Percentiles rank a stretch among this genome's conserved stretches.
Conservation (phyloP, 2,113 vertebrate genomes). For the Halichoerus grypus region DNA sequence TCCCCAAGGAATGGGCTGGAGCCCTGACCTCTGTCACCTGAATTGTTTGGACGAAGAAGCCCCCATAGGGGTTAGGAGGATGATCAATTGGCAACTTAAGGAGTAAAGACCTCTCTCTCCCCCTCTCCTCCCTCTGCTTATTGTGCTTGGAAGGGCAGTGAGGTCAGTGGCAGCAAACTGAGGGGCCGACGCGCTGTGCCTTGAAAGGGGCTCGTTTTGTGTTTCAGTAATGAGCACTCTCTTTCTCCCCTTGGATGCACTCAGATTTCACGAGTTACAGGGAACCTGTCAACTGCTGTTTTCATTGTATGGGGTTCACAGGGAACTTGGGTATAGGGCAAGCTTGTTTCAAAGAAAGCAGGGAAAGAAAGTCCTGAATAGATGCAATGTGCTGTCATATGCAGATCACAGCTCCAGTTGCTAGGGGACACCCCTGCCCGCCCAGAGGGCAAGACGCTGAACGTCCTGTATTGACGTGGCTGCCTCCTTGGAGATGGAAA, state of each 20-base stretch:
- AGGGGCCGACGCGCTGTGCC: conserved; percentile 70
- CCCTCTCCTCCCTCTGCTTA: conserved; percentile 55
- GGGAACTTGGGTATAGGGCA: conserved; percentile 82
- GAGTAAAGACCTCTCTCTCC: conserved; percentile 70
- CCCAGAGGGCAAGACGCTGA: conserved; percentile 71
- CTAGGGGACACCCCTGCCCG: conserved; percentile 79
- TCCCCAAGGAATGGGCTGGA: conserved; percentile 63
- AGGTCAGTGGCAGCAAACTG: conserved; percentile 80
- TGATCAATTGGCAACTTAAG: conserved; percentile 81
- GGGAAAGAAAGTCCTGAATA: conserved; percentile 77
- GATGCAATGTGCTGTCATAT: conserved; percentile 78
- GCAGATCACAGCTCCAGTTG: conserved; percentile 82
- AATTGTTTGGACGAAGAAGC: conserved; percentile 80
- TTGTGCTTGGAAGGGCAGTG: conserved; percentile 75
- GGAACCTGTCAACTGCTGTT: conserved; percentile 85
- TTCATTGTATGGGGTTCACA: conserved; percentile 81
- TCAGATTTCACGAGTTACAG: conserved; percentile 83
- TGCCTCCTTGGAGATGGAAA: conserved; percentile 78
- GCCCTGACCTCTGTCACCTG: conserved; percentile 79
- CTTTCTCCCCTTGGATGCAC: conserved; percentile 81
- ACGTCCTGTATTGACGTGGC: conserved; percentile 61
- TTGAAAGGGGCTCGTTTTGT: conserved; percentile 79
- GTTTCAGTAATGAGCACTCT: conserved; percentile 81
- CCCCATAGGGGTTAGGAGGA: conserved; percentile 75
- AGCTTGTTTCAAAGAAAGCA: conserved; percentile 79